These are phyloP conservation scores for Myotis brandtii DNA, from an alignment of 2,113 vertebrate species.

Conservation along the genomic window DNA sequence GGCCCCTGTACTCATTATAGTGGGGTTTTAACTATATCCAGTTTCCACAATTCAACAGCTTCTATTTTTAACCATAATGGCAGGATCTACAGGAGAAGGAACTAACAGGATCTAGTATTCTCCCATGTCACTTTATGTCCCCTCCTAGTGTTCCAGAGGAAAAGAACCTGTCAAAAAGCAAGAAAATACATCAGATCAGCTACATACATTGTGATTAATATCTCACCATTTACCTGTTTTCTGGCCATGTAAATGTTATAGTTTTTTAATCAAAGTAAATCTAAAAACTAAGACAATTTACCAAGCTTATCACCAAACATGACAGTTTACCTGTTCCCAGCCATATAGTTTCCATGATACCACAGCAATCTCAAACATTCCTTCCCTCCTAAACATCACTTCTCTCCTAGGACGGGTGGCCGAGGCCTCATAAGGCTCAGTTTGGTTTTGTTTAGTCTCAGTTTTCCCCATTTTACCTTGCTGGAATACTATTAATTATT, in stretches of 20 bases:
- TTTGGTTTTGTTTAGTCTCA: slow-evolving; percentile 24
- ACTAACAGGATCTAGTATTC: background rate
- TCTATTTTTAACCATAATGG: slow-evolving; percentile 67
- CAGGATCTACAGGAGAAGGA: slow-evolving; percentile 5
- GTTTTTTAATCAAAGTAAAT: slow-evolving; percentile 11
- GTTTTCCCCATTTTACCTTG: background rate
- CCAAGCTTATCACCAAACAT: background rate
- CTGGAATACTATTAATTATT: background rate
- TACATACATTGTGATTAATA: background rate
- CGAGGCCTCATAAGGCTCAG: background rate
- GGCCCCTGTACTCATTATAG: slow-evolving; percentile 68
- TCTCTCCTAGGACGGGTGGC: background rate
- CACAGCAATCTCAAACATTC: background rate
- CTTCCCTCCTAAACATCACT: background rate
- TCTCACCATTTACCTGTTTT: background rate
- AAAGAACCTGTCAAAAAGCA: slow-evolving; percentile 6
- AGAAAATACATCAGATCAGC: slow-evolving; percentile 19
- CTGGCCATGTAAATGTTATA: background rate
- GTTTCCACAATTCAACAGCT: slow-evolving; percentile 56
- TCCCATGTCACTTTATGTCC: background rate
- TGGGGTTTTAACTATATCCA: slow-evolving; percentile 62
- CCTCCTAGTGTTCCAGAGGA: background rate
- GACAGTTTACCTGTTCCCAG: background rate
- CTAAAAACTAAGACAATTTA: slow-evolving; percentile 2
- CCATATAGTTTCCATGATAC: background rate